Conservation (phyloP, 1,140 invertebrate genomes). For the Vollenhovia emeryi region DNA sequence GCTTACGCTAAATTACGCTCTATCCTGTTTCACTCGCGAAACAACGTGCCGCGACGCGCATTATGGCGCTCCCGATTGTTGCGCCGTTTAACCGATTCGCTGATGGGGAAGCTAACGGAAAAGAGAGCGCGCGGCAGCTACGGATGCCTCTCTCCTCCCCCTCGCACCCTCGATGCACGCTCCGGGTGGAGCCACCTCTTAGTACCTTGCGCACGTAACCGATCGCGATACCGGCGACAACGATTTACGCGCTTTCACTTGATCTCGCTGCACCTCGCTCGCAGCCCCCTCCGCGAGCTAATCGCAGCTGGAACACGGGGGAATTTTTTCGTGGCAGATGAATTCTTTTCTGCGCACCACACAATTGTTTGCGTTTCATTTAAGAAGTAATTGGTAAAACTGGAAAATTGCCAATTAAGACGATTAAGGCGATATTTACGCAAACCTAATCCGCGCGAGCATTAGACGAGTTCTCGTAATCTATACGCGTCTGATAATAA, state of each 20-base stretch:
- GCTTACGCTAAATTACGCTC: conserved; percentile 49
- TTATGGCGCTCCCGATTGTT: conserved; percentile 41
- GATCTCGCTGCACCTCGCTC: conserved; percentile 24
- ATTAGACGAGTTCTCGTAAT: background rate
- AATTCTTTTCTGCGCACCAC: background rate
- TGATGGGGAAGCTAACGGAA: conserved; percentile 49
- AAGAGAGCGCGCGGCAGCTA: conserved; percentile 47
- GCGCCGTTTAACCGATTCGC: conserved; percentile 50
- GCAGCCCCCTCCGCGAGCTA: background rate
- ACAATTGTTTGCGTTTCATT: background rate
- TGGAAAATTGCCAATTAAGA: background rate
- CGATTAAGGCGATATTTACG: background rate
- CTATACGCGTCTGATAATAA: background rate
- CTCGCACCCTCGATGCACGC: background rate
- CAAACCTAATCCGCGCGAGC: background rate
- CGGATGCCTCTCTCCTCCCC: conserved; percentile 5
- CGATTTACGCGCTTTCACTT: conserved; percentile 37
- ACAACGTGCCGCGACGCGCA: conserved; percentile 5
- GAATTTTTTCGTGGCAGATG: background rate
- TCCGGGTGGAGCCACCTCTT: conserved; percentile 5
- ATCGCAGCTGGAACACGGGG: background rate
- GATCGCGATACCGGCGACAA: conserved; percentile 50
- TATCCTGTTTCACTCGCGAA: conserved; percentile 17
- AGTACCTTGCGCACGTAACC: conserved; percentile 26
- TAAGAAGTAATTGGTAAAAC: background rate